Conservation (phyloP, 2,797 vertebrate species). For the Semaprochilodus insignis region DNA sequence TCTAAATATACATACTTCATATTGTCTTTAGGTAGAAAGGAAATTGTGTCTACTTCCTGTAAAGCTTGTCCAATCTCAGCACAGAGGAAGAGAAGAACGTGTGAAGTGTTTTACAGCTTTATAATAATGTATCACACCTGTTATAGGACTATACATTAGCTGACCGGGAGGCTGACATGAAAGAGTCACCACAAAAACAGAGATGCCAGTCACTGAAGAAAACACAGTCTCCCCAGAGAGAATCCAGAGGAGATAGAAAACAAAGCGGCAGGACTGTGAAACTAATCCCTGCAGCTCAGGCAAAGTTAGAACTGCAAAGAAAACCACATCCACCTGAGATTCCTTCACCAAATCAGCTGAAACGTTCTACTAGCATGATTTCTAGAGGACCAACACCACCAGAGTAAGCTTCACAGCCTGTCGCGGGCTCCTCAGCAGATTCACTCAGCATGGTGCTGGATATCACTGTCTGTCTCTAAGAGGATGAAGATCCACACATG, state of each 20-base stretch:
- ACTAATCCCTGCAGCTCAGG: constrained; percentile 21
- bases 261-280: constrained; percentile 2
- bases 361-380: neutral
- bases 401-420: neutral
- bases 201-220: constrained; percentile 14
- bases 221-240: neutral
- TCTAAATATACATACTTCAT: too few species aligned
- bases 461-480: neutral
- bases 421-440: neutral
- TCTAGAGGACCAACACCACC: neutral
- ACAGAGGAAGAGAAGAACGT: neutral
- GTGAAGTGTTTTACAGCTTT: neutral
- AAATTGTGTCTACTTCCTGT: neutral
- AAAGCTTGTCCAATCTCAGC: neutral
- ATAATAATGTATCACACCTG: neutral
- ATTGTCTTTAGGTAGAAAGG: neutral
- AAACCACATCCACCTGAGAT: constrained; percentile 32
- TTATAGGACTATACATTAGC: neutral
- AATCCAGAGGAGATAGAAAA: constrained; percentile 1
- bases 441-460: neutral
- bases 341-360: constrained; percentile 10
- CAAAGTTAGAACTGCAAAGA: constrained; percentile 30
- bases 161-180: neutral
- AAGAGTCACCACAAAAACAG: neutral
- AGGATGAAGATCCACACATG: neutral